Conservation (phyloP, 2,113 vertebrate species). For the Gymnorhina tibicen region DNA sequence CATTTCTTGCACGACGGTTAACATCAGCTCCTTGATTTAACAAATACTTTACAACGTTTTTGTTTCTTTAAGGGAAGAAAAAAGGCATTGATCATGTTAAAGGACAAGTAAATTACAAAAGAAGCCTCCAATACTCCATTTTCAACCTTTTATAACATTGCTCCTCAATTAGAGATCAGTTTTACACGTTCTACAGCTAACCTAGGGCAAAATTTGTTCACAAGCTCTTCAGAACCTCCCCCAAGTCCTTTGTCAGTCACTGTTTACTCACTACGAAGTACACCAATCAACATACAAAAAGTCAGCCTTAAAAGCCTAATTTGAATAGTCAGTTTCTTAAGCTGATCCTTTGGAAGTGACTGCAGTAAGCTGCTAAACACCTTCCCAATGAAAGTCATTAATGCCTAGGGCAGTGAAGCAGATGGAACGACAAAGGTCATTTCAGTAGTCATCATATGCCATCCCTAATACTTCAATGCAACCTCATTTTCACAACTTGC, state of each 20-base stretch:
- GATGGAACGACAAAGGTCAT: neutral
- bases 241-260: neutral
- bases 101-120: neutral
- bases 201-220: neutral
- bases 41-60: conserved; percentile 92
- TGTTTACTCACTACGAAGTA: neutral
- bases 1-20: conserved; percentile 91
- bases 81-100: neutral
- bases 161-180: neutral
- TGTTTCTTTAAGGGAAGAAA: conserved; percentile 80
- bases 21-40: conserved; percentile 92
- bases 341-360: neutral
- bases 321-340: neutral
- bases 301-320: neutral
- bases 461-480: neutral
- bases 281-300: neutral
- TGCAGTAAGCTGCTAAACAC: neutral
- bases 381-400: neutral
- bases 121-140: neutral
- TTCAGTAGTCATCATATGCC: neutral
- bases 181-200: neutral
- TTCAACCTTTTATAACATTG: neutral
- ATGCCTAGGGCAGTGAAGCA: neutral
- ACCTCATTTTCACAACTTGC: neutral
- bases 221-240: neutral